Conservation (phyloP, 2,113 vertebrate species). For the Thomomys bottae region DNA sequence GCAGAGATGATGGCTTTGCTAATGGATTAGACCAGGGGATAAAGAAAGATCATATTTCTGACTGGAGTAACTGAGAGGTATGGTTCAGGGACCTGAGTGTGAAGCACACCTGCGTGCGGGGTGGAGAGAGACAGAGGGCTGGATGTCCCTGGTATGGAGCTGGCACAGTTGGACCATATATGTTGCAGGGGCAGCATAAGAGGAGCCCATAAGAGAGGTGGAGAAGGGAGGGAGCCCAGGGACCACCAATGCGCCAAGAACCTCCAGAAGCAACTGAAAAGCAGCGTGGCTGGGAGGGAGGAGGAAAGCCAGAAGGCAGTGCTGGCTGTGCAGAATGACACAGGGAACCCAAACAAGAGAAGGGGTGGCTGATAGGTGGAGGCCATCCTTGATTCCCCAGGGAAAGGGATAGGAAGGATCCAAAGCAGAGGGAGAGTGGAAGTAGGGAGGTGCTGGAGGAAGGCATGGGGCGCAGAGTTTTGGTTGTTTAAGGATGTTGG, state of each 20-base stretch:
- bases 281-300: neutral
- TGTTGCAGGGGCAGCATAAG: rapidly evolving
- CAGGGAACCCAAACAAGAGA: neutral
- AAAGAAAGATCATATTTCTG: slow-evolving; percentile 22
- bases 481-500: slow-evolving; percentile 33
- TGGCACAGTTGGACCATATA: no score
- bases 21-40: neutral
- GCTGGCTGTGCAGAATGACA: neutral
- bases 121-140: neutral
- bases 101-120: neutral
- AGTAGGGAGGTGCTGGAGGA: neutral
- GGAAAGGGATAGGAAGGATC: neutral
- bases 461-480: neutral
- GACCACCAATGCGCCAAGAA: neutral
- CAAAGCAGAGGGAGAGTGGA: neutral
- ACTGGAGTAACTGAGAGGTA: neutral
- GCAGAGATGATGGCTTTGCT: neutral
- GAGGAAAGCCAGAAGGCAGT: neutral
- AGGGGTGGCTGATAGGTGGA: neutral
- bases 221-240: neutral
- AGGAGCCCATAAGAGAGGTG: neutral
- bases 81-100: neutral
- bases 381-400: neutral
- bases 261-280: slow-evolving; percentile 25
- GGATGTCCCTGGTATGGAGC: neutral